phyloP scores from a whole-genome alignment of 2,113 vertebrate species.

The Thunnus thynnus region DNA sequence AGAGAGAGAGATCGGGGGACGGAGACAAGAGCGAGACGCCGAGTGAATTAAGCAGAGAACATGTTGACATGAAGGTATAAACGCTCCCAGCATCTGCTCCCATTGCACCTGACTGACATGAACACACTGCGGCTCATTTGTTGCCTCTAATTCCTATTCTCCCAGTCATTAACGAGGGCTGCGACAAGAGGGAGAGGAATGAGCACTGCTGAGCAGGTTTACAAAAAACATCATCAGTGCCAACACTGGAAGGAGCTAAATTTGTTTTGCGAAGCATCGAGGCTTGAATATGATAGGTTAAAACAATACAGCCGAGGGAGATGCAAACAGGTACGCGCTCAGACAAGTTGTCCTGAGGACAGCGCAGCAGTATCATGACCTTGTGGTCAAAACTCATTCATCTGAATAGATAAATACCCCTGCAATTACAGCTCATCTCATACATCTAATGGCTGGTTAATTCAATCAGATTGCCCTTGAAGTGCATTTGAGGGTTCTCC shows the following conservation, averaged over 20 bases:
- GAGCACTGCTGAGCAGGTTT: constrained; percentile 46
- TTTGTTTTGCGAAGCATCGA: background rate
- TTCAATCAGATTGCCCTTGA: constrained; percentile 74
- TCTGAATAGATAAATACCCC: constrained; percentile 71
- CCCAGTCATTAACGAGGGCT: constrained; percentile 63
- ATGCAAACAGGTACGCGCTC: constrained; percentile 17
- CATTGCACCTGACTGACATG: constrained; percentile 54
- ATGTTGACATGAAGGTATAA: constrained; percentile 51
- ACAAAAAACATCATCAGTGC: constrained; percentile 52
- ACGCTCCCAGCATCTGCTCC: constrained; percentile 66
- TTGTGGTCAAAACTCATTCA: constrained; percentile 66
- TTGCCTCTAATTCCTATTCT: constrained; percentile 65
- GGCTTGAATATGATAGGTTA: constrained; percentile 23
- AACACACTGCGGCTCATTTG: constrained; percentile 71
- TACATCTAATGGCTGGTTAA: constrained; percentile 76
- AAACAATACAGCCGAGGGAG: constrained; percentile 10
- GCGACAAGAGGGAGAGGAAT: constrained; percentile 46
- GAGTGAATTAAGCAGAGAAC: constrained; percentile 1
- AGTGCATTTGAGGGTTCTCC: constrained; percentile 63
- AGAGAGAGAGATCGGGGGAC: background rate
- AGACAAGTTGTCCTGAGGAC: background rate
- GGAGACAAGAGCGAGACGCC: background rate
- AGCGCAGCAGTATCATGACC: constrained; percentile 41
- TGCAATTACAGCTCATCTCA: constrained; percentile 75
- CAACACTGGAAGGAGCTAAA: constrained; percentile 31